Percentiles rank a stretch among this genome's conserved stretches.
Conservation (phyloP, 2,113 vertebrate genomes). For the Rhynchomys soricoides region DNA sequence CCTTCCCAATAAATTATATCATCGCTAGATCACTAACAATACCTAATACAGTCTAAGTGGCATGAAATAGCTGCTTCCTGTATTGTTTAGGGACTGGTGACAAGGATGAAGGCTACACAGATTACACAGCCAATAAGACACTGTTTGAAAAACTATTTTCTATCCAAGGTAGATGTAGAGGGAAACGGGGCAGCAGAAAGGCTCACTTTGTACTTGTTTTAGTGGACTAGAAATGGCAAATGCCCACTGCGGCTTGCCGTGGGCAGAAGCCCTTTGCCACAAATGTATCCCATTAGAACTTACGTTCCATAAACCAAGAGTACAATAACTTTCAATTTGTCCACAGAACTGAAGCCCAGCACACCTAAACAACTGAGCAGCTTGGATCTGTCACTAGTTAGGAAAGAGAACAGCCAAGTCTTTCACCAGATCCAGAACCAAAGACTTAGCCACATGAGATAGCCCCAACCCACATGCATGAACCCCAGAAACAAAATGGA, state of each 20-base stretch:
- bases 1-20: neutral
- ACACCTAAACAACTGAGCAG: neutral
- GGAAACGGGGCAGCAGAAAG: neutral
- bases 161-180: neutral
- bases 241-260: neutral
- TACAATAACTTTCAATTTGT: neutral
- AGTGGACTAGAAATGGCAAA: conserved; percentile 7
- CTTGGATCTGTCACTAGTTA: neutral
- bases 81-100: neutral
- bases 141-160: neutral
- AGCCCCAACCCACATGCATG: neutral
- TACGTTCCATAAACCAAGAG: neutral
- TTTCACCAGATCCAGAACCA: neutral
- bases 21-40: neutral
- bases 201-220: neutral
- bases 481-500: neutral
- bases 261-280: neutral
- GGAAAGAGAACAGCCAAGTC: neutral
- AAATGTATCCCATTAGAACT: neutral
- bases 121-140: neutral
- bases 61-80: neutral
- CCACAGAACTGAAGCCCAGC: neutral
- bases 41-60: neutral
- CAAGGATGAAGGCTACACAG: neutral
- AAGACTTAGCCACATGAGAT: neutral